phyloP scores from a whole-genome alignment of 2,797 vertebrate genomes.

The Lutjanus argentimaculatus region DNA sequence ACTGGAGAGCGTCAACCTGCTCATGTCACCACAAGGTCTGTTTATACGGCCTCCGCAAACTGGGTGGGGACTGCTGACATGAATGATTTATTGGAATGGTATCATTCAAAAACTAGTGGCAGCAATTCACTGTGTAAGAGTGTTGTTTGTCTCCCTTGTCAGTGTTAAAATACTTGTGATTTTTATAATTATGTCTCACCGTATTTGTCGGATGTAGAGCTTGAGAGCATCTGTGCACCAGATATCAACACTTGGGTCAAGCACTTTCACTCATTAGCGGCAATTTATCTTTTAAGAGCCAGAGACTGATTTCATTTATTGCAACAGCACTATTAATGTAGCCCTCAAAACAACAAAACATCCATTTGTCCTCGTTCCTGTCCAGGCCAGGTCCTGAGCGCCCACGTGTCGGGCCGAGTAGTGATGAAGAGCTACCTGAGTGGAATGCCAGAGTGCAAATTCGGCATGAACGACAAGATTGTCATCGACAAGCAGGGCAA shows the following conservation, averaged over 20 bases:
- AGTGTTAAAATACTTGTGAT: background rate
- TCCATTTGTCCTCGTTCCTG: background rate
- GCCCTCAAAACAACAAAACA: background rate
- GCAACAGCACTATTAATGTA: too few relatives aligned
- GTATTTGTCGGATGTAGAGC: background rate
- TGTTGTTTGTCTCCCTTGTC: background rate
- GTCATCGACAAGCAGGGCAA: conserved; percentile 99
- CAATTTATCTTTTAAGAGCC: background rate
- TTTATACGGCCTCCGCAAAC: background rate
- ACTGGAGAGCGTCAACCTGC: conserved; percentile 97
- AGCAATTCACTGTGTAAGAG: background rate
- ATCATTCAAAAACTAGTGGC: background rate
- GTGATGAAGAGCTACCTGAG: conserved; percentile 99
- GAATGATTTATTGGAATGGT: background rate
- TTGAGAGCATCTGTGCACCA: background rate
- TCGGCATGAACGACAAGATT: conserved; percentile 99
- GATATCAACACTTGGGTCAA: background rate
- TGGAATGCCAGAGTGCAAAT: conserved; percentile 99
- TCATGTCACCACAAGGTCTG: conserved; percentile 98
- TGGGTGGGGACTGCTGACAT: background rate
- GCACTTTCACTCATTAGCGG: background rate
- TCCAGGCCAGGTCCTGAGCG: conserved; percentile 97
- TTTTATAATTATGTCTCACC: too few relatives aligned
- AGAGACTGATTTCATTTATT: background rate
- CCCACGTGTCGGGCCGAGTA: conserved; percentile 97